These are phyloP conservation scores for Arothron firmamentum DNA, from an alignment of 2,113 vertebrate species.

Conservation along the genomic window DNA sequence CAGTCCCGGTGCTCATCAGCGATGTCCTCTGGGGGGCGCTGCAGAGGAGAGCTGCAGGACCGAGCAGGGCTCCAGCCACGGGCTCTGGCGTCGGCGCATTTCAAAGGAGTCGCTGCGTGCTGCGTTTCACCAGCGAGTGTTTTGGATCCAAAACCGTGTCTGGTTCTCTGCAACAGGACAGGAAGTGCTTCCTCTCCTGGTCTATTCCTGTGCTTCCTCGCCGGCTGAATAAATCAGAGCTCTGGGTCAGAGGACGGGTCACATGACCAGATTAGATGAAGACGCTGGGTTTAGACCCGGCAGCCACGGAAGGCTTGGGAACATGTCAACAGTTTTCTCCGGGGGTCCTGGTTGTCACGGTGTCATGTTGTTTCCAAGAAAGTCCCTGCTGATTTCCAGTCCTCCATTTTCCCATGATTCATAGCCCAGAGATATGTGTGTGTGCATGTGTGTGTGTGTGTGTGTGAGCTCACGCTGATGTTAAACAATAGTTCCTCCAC, in stretches of 20 bases:
- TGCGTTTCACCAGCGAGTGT: too few relatives aligned
- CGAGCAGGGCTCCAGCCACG: too few relatives aligned
- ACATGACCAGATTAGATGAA: slow-evolving; percentile 35
- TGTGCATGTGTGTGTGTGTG: slow-evolving; percentile 1
- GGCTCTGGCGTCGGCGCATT: too few relatives aligned
- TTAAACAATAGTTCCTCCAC: too few relatives aligned
- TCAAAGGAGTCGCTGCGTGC: too few relatives aligned
- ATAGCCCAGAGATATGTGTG: background rate
- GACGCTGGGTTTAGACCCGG: slow-evolving; percentile 33
- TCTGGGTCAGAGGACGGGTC: slow-evolving; percentile 13
- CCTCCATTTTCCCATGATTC: slow-evolving; percentile 52
- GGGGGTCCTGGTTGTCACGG: too few relatives aligned
- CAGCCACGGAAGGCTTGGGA: too few relatives aligned
- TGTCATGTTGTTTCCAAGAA: background rate
- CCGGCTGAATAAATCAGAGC: slow-evolving; percentile 20
- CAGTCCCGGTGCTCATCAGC: too few relatives aligned
- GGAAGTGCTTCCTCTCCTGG: background rate
- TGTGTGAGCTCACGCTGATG: background rate
- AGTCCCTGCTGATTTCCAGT: slow-evolving; percentile 38
- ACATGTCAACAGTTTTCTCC: too few relatives aligned
- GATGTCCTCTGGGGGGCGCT: too few relatives aligned
- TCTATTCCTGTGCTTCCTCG: slow-evolving; percentile 39
- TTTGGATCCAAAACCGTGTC: background rate
- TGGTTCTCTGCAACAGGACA: background rate
- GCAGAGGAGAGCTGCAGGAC: too few relatives aligned